phyloP scores from a whole-genome alignment of 2,797 vertebrate genomes.

The Sphaeramia orbicularis region DNA sequence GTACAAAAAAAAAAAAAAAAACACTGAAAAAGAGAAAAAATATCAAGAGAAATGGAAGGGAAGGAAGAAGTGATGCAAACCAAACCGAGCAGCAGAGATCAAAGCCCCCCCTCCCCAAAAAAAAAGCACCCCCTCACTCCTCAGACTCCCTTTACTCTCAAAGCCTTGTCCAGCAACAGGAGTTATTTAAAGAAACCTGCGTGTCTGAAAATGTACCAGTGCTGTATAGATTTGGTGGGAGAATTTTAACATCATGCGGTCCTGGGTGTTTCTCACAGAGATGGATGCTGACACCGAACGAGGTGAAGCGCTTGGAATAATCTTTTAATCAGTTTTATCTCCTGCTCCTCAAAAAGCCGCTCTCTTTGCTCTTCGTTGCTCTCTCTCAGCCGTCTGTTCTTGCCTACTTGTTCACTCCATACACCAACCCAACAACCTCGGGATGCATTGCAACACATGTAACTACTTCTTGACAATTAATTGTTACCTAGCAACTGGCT shows the following conservation, averaged over 20 bases:
- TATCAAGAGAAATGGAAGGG: conserved; percentile 26
- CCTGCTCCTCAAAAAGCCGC: conserved; percentile 16
- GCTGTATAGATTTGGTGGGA: conserved; percentile 55
- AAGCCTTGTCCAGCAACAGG: conserved; percentile 79
- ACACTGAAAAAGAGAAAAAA: conserved; percentile 6
- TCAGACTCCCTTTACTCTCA: conserved; percentile 58
- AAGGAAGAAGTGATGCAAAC: conserved; percentile 65
- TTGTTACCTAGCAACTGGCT: conserved; percentile 90
- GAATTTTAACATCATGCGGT: conserved; percentile 48
- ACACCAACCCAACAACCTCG: conserved; percentile 76
- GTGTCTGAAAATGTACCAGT: conserved; percentile 55
- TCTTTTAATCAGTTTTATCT: conserved; percentile 52
- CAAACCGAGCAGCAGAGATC: conserved; percentile 63
- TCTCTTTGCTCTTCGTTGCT: not conserved
- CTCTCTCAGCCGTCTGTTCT: conserved; percentile 29
- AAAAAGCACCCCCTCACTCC: conserved; percentile 53
- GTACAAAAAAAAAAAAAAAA: not conserved
- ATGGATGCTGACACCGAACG: conserved; percentile 27
- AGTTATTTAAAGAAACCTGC: conserved; percentile 81
- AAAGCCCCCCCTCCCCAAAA: conserved; percentile 47
- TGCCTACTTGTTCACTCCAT: conserved; percentile 58
- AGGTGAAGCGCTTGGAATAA: conserved; percentile 47
- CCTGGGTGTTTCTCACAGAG: not conserved
- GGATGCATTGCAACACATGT: conserved; percentile 86
- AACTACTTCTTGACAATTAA: conserved; percentile 91